Base-by-base conservation (phyloP, 2,113 vertebrate genomes). In the Acinonyx jubatus region DNA sequence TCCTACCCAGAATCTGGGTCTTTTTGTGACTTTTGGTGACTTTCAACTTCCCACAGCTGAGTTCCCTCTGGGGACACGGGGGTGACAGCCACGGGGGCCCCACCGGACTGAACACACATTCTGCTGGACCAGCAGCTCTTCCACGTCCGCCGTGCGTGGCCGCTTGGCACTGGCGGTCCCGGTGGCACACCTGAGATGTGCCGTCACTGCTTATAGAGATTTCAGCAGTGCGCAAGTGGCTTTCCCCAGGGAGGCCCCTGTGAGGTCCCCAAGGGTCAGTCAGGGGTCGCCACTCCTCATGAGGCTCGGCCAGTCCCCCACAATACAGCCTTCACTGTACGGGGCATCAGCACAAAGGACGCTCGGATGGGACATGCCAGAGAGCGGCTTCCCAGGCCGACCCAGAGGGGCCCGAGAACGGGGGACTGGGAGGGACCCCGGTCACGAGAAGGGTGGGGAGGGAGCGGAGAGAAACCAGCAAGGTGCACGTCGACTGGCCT, bases 91-190 rank as follows among this genome's bases (percentile, higher is more conserved):
- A 15, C 0, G 55, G 79, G 11, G 63, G 21, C 12, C 23, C 27
- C 0, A 0, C 73, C 0, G 19, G 0, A 1, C n/a, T 1, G 16
- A 31, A 27, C 25, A 68, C 36, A 3, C 8, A 7, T 2, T 2
- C 52, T 31, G 16, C 52, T 1, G 76, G 50, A 6, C 76, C 29
- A 0, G 3, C 23, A 31, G 63, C 33, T 21, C 31, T 38, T 12
- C n/a, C 10, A 7, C 0, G 11, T 73, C 21, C 1, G 5, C 12
- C 48, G 27, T 2, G 19, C 11, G 12, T 0, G 8, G 41, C 33
- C 4, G 6, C 2, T 9, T 2, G 4, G 57, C 61, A 2, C n/a
- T 23, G 89, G 11, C 1, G 61, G 50, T 18, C 33, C 23, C 29
- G 2, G 1, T 5, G 66, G 79, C 36, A 27, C 50, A 45, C 36